Evolutionary conservation across 1,140 invertebrate genomes (phyloP).

Genomic region (Heliconius nattereri): DNA sequence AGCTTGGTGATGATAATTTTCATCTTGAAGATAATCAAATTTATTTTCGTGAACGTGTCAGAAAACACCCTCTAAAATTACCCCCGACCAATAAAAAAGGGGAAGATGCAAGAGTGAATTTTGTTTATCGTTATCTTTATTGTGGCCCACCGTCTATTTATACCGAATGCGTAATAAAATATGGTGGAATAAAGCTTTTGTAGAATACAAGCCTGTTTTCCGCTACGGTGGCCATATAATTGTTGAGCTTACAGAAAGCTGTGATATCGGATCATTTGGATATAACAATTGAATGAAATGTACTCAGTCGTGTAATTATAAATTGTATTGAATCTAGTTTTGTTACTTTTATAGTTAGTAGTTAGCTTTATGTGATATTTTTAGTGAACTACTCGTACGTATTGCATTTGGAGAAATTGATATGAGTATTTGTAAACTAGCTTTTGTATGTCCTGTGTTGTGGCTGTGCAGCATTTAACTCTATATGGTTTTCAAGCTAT

Average conservation of each 20-base stretch:
- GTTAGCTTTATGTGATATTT: not conserved
- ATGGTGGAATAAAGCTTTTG: slow-evolving; percentile 19
- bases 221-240: slow-evolving; percentile 16
- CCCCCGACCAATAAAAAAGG: slow-evolving; percentile 78
- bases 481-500: not conserved
- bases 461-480: not conserved
- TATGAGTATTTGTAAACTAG: not conserved
- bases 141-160: slow-evolving; percentile 72
- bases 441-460: not conserved
- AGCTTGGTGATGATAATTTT: slow-evolving; percentile 28
- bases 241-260: slow-evolving; percentile 17
- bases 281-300: slow-evolving; percentile 14
- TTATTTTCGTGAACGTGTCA: slow-evolving; percentile 55
- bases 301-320: slow-evolving; percentile 4
- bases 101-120: slow-evolving; percentile 72
- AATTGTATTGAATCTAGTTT: slow-evolving; percentile 7
- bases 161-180: slow-evolving; percentile 52
- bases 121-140: slow-evolving; percentile 80
- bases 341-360: not conserved
- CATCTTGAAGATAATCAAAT: slow-evolving; percentile 25
- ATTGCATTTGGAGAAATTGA: not conserved
- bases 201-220: slow-evolving; percentile 12
- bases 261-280: slow-evolving; percentile 10
- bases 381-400: not conserved
- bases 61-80: slow-evolving; percentile 75